Evolutionary conservation across 2,113 vertebrate species (phyloP), one percentile per base, ranked within the genome.

Genomic region (Monopterus albus): DNA sequence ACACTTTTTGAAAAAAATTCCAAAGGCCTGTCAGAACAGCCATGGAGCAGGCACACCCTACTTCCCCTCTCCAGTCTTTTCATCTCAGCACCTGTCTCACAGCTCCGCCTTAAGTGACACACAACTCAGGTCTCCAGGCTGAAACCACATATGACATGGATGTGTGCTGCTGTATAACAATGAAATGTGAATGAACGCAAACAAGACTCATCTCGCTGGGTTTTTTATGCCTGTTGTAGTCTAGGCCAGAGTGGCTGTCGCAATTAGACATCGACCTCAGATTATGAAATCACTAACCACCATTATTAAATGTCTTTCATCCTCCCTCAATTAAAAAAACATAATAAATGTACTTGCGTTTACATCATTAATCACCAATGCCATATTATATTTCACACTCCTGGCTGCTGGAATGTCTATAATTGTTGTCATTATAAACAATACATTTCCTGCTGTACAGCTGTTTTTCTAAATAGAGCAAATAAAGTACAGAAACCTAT

Each of bases 1-100:
- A 38, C 72, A 18, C n/a, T 17, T 71, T 75, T 80, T 82, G 88
- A 84, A 82, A 87, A 74, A 83, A 84, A 89, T 86, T 85, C 88
- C 87, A 86, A 84, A 83, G 78, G 84, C 88, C 75, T 92, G 90
- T 88, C 87, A 82, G 81, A 86, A 91, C 89, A 92, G 78, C 72
- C 38, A 75, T 6, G 21, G 56, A 64, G 73, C 31, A 66, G 75
- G 60, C 83, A 89, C 82, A 78, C 83, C 82, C 76, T 53, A 29
- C 66, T 46, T 42, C 61, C 71, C 70, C 49, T 50, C 23, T 35
- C 68, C 75, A 61, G 57, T 77, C 89, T 83, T 86, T 89, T 88
- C 65, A 90, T 90, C 79, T 84, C 47, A 82, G 70, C 85, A 86
- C 79, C 83, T 87, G 82, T 86, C 74, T 77, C 81, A 18, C 72